Base-by-base conservation (phyloP, 64 coral and sea anemone genomes). In the Actinia equina region DNA sequence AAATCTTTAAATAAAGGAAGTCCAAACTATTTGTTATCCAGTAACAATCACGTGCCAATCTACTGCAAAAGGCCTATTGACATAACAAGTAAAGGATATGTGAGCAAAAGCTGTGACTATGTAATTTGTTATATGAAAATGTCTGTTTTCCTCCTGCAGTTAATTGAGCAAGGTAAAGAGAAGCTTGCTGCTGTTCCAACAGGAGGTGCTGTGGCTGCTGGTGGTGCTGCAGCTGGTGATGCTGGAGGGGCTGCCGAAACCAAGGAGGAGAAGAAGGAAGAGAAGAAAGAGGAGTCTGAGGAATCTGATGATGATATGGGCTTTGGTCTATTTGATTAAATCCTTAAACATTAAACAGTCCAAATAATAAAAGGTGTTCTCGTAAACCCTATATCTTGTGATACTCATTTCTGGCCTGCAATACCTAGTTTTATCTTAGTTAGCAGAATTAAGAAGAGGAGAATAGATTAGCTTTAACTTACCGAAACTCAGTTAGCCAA, bases 271-370 rank as follows among this genome's bases (percentile, higher is more conserved):
- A 95, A 99, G 91, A 94, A 98, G 58, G 92, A 98, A 79, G 92
- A 94, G 22, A 91, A 91, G 69, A 80, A 85, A 42, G 90, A 92
- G 61, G 85, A 85, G 7, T 90, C 92, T 14, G 89, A 91, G 45
- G 93, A 95, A 82, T 95, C 93, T 71, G 97, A 99, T 93, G 97
- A 99, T 52, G 97, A 99, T 30, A 95, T 99, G 93, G 97, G 97
- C 83, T 99, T 99, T 86, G 97, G 97, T 80, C 89, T 99, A 57
- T 99, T 99, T 89, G 97, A 99, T 69, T 99, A 93, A 93, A 81
- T 25, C 77, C 22, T 63, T 59, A 22, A 82, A 46, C 17, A 60
- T 52, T 44, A 22, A 15, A 23, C 19, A 53, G 6, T 23, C 15
- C 44, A 44, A 3, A 4, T 41, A 85, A 85, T 60, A n/a, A 85